Conservation (phyloP, 1,140 invertebrate genomes). For the Amyelois transitella region DNA sequence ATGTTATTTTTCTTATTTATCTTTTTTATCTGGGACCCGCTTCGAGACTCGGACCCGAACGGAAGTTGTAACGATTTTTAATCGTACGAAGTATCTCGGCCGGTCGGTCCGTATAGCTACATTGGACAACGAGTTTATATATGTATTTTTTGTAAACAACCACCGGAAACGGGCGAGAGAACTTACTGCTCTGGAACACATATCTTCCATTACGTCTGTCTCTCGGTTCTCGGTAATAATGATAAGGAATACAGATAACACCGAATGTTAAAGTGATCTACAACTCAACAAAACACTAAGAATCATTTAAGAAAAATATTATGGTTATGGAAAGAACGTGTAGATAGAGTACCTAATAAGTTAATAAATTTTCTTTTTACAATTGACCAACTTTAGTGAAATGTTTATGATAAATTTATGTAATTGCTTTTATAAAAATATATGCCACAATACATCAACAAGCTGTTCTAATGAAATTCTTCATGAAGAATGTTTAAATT, state of each 20-base stretch:
- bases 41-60: constrained; percentile 56
- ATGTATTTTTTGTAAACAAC: constrained; percentile 64
- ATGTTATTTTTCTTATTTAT: constrained; percentile 72
- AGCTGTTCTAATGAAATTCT: too few relatives aligned
- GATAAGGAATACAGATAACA: constrained; percentile 57
- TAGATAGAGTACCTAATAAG: too few relatives aligned
- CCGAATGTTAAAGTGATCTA: constrained; percentile 21
- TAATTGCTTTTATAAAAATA: too few relatives aligned
- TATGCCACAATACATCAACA: too few relatives aligned
- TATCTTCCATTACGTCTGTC: constrained; percentile 64
- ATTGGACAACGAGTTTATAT: constrained; percentile 52
- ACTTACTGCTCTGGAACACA: constrained; percentile 57
- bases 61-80: constrained; percentile 74
- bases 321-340: too few relatives aligned
- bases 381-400: too few relatives aligned
- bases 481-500: too few relatives aligned
- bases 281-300: neutral
- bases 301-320: neutral
- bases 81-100: constrained; percentile 68
- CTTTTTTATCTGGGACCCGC: constrained; percentile 66
- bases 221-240: constrained; percentile 50
- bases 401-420: too few relatives aligned
- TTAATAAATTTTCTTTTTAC: too few relatives aligned
- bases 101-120: constrained; percentile 49
- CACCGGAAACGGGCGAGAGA: constrained; percentile 62